Evolutionary conservation across 2,888 invertebrate genomes (phyloP), one percentile per base, ranked within the genome.

Genomic region (Rhamnusium bicolor): DNA sequence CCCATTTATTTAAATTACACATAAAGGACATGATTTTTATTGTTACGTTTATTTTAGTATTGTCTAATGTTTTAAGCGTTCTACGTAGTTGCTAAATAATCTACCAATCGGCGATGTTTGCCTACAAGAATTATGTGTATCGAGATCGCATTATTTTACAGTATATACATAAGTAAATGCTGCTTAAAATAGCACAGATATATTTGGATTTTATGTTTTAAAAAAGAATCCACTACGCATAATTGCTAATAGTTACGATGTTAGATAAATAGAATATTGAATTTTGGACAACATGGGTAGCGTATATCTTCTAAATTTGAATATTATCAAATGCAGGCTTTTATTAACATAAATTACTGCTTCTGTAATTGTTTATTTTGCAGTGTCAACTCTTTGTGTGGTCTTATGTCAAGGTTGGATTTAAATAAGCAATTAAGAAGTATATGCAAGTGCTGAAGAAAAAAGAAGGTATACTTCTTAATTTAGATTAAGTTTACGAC

Each of bases 141-240:
- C 8, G 29, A 32, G 29, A 32, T 4, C 24, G 24, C 6, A 4
- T 24, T 24, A 24, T 24, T 24, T 24, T 2, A 24, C 10, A 12
- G 10, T n/a, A 2, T 2, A 10, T n/a, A n/a, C 40, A 40, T 4
- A 51, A 19, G 51, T 7, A 51, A 51, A 51, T 21, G 10, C 0
- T 18, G 7, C 54, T 24, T 19, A 27, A 54, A 54, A 54, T 54
- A 27, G 54, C 19, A 3, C 27, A 0, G 24, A n/a, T 54, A 19
- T 54, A 54, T 27, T 24, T 19, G 54, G 54, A 51, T 51, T 54
- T 54, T 54, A n/a, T 54, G 24, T 53, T 19, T n/a, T n/a, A n/a
- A n/a, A n/a, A 18, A 8, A 54, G n/a, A 27, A n/a, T n/a, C 19
- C 5, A 54, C 21, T 53, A 32, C 32, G 32, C 32, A 32, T 10